Evolutionary conservation across 2,113 vertebrate species (phyloP), one percentile per base, ranked within the genome.

Genomic region (Dendropsophus ebraccatus): DNA sequence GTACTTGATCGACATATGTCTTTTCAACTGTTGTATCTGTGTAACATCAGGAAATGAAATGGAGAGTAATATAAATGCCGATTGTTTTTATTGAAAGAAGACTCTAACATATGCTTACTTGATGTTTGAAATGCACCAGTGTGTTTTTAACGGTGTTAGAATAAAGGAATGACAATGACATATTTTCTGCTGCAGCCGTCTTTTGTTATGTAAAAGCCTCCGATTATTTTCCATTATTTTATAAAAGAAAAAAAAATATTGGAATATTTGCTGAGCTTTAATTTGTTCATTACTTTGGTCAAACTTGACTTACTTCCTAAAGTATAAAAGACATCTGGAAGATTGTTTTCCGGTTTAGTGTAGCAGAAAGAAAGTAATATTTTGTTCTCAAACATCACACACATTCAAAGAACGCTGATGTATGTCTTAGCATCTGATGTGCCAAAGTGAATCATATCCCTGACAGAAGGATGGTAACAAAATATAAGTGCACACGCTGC

Each of bases 281-380:
- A 82, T 82, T 82, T 69, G 45, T 49, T 21, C 41, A 67, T 45
- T 50, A 82, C 52, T 82, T 67, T 65, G n/a, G 28, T 82, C n/a
- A 45, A 49, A 67, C 14, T 49, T 49, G 25, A 82, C 45, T 70
- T 82, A 70, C 28, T 70, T 82, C 30, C 17, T 70, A 30, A 74
- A 74, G n/a, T 23, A 84, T n/a, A 74, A 35, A 45, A 41, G 32
- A 54, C 47, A 52, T 50, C 49, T 70, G 81, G 49, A 72, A 83
- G 52, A 84, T 54, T 85, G 75, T 70, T 67, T 79, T 85, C 17
- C 25, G 54, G 84, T 79, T 79, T 79, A 79, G 75, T 85, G 89
- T 88, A 23, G 92, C 93, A 2, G 90, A 90, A 25, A 81, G 90
- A 94, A 13, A 94, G 92, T 0, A 88, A 89, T 1, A 84, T 11